Evolutionary conservation across 2,113 vertebrate genomes (phyloP).

Genomic region (Ameiurus melas): DNA sequence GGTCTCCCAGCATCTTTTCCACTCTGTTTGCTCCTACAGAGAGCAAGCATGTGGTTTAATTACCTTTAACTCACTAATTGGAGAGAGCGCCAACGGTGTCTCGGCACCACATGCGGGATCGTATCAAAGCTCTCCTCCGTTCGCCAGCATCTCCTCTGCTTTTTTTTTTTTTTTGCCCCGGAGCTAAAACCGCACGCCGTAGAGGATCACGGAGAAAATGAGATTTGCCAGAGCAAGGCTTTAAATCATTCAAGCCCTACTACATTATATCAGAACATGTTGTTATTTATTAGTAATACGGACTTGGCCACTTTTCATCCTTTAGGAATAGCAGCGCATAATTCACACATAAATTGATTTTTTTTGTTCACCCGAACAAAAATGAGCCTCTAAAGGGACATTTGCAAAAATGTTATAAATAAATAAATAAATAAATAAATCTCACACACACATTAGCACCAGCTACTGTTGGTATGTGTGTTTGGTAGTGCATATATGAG

Average conservation of each 20-base stretch:
- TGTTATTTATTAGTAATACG: slow-evolving; percentile 21
- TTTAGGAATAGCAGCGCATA: background rate
- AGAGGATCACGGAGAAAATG: slow-evolving; percentile 28
- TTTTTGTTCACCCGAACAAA: too few relatives aligned
- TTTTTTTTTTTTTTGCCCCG: background rate
- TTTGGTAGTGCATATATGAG: background rate
- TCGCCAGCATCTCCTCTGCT: background rate
- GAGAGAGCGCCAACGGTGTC: background rate
- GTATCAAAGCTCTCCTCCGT: background rate
- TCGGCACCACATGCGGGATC: background rate
- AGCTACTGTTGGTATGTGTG: background rate
- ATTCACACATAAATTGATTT: background rate
- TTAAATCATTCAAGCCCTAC: slow-evolving; percentile 30
- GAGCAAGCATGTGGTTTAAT: slow-evolving; percentile 37
- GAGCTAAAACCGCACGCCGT: background rate
- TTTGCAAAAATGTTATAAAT: background rate
- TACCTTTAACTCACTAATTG: slow-evolving; percentile 47
- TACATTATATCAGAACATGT: slow-evolving; percentile 16
- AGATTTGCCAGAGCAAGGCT: slow-evolving; percentile 29
- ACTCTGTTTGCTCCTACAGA: background rate
- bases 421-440: background rate
- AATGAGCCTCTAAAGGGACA: background rate
- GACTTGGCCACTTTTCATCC: background rate
- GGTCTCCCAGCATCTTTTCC: slow-evolving; percentile 24
- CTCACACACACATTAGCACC: background rate